Percentiles rank a stretch among this genome's conserved stretches.
phyloP scores from a whole-genome alignment of 2,888 invertebrate species.

The Spodoptera exigua region DNA sequence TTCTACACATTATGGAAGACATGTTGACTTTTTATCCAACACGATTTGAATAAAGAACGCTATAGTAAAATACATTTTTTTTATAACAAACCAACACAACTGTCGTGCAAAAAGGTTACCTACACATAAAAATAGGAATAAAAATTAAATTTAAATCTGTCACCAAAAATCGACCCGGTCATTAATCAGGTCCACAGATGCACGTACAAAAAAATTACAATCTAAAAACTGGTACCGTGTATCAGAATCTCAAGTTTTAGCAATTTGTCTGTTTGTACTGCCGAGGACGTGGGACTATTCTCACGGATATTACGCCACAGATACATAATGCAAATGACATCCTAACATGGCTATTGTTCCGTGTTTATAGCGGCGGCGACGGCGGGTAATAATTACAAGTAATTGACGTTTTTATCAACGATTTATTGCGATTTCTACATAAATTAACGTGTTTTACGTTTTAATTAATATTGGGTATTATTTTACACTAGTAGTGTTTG shows the following conservation, averaged over 20 bases:
- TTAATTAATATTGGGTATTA: constrained; percentile 26
- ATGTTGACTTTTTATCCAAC: no score
- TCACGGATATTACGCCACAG: constrained; percentile 72
- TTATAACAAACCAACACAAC: no score
- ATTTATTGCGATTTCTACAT: constrained; percentile 45
- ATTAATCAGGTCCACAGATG: constrained; percentile 12
- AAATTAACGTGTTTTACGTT: constrained; percentile 39
- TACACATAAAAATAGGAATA: background rate
- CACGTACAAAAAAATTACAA: constrained; percentile 19
- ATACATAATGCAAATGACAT: constrained; percentile 67
- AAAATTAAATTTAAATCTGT: constrained; percentile 10
- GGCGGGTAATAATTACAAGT: constrained; percentile 56
- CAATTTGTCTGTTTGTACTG: constrained; percentile 59
- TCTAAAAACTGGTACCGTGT: constrained; percentile 32
- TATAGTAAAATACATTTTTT: no score
- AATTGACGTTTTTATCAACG: constrained; percentile 53
- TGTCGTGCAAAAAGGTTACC: no score
- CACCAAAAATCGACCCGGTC: constrained; percentile 18
- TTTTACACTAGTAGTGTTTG: constrained; percentile 7
- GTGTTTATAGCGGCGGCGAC: constrained; percentile 27
- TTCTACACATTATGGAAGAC: constrained; percentile 6
- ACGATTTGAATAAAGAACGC: no score
- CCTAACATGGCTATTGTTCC: constrained; percentile 54
- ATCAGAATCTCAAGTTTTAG: constrained; percentile 50
- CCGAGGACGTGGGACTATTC: constrained; percentile 79